Percentiles rank a stretch among this genome's conserved stretches.
These are phyloP conservation scores for Hylomyscus alleni DNA, from an alignment of 2,797 vertebrate genomes.

Conservation along the genomic window DNA sequence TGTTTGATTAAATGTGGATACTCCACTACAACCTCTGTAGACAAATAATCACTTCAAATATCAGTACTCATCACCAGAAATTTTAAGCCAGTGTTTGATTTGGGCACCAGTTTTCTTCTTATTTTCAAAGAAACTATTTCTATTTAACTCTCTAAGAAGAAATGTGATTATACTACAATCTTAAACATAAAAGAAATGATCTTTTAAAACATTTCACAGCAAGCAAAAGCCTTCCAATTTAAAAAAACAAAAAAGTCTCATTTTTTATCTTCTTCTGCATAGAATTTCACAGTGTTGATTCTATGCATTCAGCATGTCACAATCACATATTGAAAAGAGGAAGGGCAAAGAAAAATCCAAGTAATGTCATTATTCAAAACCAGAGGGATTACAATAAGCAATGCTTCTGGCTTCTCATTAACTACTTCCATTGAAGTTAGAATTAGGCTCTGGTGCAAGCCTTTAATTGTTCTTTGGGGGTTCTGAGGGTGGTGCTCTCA, in stretches of 20 bases:
- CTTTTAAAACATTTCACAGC: neutral
- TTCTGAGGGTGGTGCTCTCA: constrained; percentile 36
- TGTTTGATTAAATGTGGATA: neutral
- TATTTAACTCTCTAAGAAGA: neutral
- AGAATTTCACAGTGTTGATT: constrained; percentile 22
- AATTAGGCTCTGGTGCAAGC: constrained; percentile 51
- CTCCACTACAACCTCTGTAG: neutral
- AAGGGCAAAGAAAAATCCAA: neutral
- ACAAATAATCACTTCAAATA: constrained; percentile 1
- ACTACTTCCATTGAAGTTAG: constrained; percentile 60
- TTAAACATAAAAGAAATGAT: neutral
- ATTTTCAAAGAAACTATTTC: constrained; percentile 1
- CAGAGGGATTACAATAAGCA: neutral
- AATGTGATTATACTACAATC: neutral
- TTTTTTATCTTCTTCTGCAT: neutral
- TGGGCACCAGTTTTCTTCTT: neutral
- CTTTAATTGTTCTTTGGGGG: constrained; percentile 76
- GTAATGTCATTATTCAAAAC: neutral
- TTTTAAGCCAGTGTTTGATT: neutral
- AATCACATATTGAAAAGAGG: neutral
- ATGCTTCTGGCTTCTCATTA: constrained; percentile 5
- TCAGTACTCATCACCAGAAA: neutral
- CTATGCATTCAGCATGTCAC: neutral
- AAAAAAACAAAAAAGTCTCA: neutral
- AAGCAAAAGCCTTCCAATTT: neutral